phyloP scores from a whole-genome alignment of 2,113 vertebrate species.

The Mystacornis crossleyi region DNA sequence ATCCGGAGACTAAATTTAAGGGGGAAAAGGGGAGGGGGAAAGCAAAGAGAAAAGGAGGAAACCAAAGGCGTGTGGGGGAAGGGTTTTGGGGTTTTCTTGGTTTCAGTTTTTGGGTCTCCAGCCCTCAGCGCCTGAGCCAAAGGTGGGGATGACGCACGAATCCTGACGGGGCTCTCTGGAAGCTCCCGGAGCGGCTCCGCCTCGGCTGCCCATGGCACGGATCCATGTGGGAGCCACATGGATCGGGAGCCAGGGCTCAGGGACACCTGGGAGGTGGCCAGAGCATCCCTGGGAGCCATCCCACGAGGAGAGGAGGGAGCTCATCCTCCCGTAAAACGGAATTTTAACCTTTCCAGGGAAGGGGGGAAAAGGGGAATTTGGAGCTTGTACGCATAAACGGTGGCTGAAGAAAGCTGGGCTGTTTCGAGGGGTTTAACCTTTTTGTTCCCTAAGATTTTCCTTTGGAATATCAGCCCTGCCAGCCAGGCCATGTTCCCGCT shows the following conservation, averaged over 20 bases:
- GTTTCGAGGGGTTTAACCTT: neutral
- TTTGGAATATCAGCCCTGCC: neutral
- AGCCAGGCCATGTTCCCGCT: neutral
- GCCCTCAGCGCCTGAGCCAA: neutral
- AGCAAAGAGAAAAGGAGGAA: neutral
- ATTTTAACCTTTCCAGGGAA: neutral
- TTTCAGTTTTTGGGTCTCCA: neutral
- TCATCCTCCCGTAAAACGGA: neutral
- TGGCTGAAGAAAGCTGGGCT: neutral
- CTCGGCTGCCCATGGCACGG: neutral
- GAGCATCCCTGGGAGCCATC: neutral
- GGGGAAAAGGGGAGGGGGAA: neutral
- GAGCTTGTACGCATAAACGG: neutral
- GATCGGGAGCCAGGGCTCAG: neutral
- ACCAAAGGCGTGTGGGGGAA: neutral
- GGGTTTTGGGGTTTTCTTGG: neutral
- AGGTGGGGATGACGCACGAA: neutral
- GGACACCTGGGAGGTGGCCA: neutral
- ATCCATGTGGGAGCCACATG: neutral
- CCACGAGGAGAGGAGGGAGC: neutral
- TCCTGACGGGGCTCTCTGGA: neutral
- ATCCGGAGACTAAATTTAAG: slow-evolving; percentile 31
- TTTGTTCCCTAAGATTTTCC: neutral
- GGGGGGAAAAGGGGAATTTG: neutral
- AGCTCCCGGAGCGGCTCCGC: neutral